A percentile compares a stretch with the other conserved stretches of the same genome.
Conservation (phyloP, 2,113 vertebrate species). For the Theristicus caerulescens region DNA sequence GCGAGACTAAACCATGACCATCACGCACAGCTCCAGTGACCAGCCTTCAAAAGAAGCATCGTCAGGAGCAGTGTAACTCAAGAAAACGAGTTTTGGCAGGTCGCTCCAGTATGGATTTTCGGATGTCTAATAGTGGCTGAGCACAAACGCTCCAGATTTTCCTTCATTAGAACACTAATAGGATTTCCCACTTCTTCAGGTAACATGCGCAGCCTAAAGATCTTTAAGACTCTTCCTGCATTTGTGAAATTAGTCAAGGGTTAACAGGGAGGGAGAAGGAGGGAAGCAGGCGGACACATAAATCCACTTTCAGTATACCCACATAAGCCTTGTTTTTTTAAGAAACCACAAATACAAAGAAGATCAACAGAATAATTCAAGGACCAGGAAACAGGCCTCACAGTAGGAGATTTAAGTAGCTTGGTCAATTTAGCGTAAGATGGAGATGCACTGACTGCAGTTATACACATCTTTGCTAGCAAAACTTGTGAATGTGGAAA, state of each 20-base stretch:
- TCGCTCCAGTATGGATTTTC: fast-evolving
- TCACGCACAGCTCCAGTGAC: background rate
- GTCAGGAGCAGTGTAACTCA: background rate
- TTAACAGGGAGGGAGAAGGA: background rate
- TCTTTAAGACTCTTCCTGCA: background rate
- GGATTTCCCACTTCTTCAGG: background rate
- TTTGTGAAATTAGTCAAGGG: background rate
- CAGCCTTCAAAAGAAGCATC: background rate
- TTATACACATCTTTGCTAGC: background rate
- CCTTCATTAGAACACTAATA: background rate
- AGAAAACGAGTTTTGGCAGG: background rate
- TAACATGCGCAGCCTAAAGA: background rate
- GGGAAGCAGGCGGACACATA: background rate
- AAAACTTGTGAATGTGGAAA: background rate
- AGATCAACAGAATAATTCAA: conserved; percentile 4
- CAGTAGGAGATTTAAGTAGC: background rate
- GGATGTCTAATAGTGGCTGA: background rate
- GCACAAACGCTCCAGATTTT: background rate
- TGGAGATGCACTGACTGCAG: background rate
- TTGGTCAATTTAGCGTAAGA: background rate
- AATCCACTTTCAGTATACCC: background rate
- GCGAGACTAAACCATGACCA: background rate
- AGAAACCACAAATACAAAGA: conserved; percentile 31
- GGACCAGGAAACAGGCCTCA: background rate
- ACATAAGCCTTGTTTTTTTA: background rate